Evolutionary conservation across 2,113 vertebrate species (phyloP).

Genomic region (Aepyceros melampus): DNA sequence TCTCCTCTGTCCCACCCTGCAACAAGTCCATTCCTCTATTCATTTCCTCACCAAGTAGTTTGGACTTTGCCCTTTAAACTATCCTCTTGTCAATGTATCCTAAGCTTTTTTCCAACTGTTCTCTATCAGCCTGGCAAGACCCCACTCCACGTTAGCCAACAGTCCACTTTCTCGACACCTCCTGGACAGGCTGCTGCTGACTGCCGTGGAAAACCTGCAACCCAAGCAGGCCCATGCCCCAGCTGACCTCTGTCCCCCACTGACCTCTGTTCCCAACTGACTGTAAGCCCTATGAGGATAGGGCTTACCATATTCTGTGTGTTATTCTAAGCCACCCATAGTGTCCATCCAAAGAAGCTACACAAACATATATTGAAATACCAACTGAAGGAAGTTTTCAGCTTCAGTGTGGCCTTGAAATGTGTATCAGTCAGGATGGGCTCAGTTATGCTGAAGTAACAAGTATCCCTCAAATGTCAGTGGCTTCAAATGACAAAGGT

Average conservation of each 20-base stretch:
- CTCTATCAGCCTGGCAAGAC: not conserved
- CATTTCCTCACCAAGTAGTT: not conserved
- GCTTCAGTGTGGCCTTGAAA: not conserved
- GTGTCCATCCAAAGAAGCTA: not conserved
- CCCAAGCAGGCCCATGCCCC: not conserved
- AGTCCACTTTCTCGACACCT: not conserved
- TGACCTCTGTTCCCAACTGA: not conserved
- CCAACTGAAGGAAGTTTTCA: not conserved
- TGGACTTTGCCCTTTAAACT: too few species aligned
- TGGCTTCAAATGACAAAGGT: not conserved
- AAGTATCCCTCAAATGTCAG: not conserved
- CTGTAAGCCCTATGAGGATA: rapidly evolving
- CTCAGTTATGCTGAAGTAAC: not conserved
- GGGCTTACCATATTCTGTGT: not conserved
- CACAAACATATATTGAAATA: not conserved
- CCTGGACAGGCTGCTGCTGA: not conserved
- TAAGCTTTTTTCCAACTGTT: not conserved
- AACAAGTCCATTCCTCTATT: not conserved
- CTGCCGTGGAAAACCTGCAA: not conserved
- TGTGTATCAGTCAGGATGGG: not conserved
- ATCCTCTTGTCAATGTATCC: not conserved
- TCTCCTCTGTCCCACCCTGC: not conserved
- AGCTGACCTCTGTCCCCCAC: not conserved
- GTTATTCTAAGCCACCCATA: not conserved
- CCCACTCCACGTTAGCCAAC: not conserved